phyloP scores from a whole-genome alignment of 2,797 vertebrate species.

The Sarcophilus harrisii region DNA sequence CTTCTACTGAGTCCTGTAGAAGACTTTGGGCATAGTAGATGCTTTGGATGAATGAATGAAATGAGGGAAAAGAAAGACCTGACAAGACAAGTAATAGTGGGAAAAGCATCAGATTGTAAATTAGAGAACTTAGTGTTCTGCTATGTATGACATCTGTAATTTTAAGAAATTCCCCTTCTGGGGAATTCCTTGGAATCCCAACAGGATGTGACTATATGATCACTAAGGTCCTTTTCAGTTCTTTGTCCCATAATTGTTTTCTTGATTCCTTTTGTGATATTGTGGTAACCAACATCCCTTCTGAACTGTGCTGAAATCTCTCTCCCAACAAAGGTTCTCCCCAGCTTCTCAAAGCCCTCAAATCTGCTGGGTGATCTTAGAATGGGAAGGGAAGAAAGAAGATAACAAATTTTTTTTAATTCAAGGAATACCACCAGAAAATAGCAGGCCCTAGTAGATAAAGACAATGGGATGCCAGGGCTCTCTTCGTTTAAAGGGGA shows the following conservation, averaged over 20 bases:
- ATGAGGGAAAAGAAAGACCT: not conserved
- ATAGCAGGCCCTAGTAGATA: not conserved
- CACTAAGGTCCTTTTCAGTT: not conserved
- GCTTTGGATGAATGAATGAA: not conserved
- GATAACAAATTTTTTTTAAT: not conserved
- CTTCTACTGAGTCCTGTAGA: not conserved
- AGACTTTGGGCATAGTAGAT: not conserved
- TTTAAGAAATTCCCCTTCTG: not conserved
- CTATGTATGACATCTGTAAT: not conserved
- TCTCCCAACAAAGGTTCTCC: not conserved
- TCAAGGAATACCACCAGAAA: not conserved
- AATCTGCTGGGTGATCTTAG: not conserved
- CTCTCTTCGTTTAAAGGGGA: constrained; percentile 24
- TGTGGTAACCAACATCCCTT: not conserved
- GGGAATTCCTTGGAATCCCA: too few species aligned
- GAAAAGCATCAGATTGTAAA: not conserved
- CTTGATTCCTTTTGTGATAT: not conserved
- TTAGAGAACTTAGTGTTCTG: not conserved
- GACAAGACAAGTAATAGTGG: too few species aligned
- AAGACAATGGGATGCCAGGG: not conserved
- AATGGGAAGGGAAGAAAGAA: not conserved
- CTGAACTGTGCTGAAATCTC: not conserved
- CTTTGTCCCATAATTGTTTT: not conserved
- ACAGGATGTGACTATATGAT: not conserved
- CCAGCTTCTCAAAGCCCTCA: not conserved